Conservation (phyloP, 2,113 vertebrate species). For the Alethe diademata region DNA sequence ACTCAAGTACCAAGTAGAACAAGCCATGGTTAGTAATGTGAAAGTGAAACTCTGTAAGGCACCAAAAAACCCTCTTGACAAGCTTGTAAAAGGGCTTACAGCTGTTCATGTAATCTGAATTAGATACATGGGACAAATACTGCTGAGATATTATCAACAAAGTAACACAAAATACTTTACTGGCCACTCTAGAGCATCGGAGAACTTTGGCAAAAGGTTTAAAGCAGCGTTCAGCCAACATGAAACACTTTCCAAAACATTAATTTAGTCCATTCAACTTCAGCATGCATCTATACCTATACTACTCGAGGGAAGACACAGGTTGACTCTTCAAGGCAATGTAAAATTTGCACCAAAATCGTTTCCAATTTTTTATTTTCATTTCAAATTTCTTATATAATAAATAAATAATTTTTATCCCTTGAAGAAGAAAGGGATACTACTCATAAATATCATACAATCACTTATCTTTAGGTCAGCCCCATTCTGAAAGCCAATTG, state of each 20-base stretch:
- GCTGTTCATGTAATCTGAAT: background rate
- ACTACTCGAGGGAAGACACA: background rate
- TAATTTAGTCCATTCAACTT: background rate
- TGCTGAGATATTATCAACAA: background rate
- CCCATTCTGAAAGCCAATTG: background rate
- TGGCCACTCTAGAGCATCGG: background rate
- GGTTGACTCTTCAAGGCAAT: background rate
- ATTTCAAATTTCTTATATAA: background rate
- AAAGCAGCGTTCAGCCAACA: background rate
- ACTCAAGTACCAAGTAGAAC: background rate
- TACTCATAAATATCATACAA: background rate
- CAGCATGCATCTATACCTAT: background rate
- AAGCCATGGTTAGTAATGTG: background rate
- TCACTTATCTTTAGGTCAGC: background rate
- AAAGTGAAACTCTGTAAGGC: background rate
- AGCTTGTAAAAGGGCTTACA: background rate
- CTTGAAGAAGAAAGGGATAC: background rate
- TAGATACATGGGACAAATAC: rapidly evolving
- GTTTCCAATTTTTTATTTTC: background rate
- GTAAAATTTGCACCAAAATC: background rate
- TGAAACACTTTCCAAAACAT: background rate
- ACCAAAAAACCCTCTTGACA: background rate
- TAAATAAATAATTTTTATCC: too few relatives aligned
- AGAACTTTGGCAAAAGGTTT: background rate
- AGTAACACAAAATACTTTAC: background rate